Evolutionary conservation across 2,113 vertebrate genomes (phyloP).

Genomic region (Syrmaticus mikado): DNA sequence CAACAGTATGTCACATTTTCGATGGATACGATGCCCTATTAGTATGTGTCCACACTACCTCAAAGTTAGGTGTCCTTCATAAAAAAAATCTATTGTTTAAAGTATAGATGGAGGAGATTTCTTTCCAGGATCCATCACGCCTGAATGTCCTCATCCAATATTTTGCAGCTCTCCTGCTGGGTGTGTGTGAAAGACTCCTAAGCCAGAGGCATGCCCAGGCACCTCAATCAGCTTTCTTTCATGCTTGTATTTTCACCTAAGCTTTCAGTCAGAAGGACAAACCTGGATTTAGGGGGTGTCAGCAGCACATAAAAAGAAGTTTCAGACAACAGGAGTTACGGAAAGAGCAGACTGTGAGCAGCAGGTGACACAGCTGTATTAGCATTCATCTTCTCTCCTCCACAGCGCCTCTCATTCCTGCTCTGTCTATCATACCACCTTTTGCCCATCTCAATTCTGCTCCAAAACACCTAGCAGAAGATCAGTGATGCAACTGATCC

Average conservation of each 20-base stretch:
- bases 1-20: neutral
- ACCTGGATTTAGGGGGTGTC: neutral
- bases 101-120: neutral
- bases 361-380: accelerated
- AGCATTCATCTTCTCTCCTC: neutral
- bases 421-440: neutral
- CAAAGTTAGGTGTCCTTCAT: neutral
- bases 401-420: neutral
- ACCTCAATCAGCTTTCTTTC: neutral
- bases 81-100: neutral
- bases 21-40: neutral
- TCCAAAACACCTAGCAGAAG: neutral
- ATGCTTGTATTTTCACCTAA: neutral
- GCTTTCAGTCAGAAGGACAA: neutral
- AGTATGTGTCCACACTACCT: neutral
- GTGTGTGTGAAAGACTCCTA: neutral
- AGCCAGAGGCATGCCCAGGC: neutral
- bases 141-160: neutral
- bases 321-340: neutral
- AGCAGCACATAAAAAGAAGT: neutral
- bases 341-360: neutral
- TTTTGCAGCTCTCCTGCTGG: neutral
- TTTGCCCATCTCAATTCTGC: neutral
- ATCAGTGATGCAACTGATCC: neutral
- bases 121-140: neutral